Base-by-base conservation (phyloP, 2,113 vertebrate genomes). In the Saguinus midas region DNA sequence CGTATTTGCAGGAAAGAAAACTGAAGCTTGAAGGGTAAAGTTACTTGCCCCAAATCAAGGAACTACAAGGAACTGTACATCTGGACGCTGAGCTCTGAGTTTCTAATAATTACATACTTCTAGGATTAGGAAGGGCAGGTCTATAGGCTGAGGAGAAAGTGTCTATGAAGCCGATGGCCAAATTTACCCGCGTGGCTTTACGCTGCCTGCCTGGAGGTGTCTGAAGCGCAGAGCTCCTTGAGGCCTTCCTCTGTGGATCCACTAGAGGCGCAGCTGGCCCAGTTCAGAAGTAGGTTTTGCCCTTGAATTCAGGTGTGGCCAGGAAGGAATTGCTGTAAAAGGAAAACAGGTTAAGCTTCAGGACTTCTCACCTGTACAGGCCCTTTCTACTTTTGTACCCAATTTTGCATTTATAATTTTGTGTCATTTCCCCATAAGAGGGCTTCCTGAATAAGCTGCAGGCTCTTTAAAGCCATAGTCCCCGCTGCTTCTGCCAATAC, bases 221-320 rank as follows among this genome's bases (percentile, higher is more conserved):
- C 8, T 0, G 1, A 2, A 32, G 35, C 17, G 29, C 6, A 0
- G 29, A 43, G 37, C n/a, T 79, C 50, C 17, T 52, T 11, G 40
- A 82, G 79, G 57, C 80, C 4, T 93, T 96, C 10, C 80, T 90
- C 29, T 50, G 0, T 0, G 2, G 12, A 18, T 45, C 94, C 97
- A 85, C 87, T 72, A 97, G 97, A 92, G 96, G 84, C 20, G 55
- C 80, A 92, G 92, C 80, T 23, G 61, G 14, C 37, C 72, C 43
- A 87, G 43, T 40, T 97, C 73, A 87, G 50, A 75, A 32, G 18
- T 23, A 16, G 18, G 35, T 73, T 14, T 17, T 16, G 29, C 6
- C 2, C 10, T 25, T 40, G 20, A 21, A 66, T 10, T 76, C 18
- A 4, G 0, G 40, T 12, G 45, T 66, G 81, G 58, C 79, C 35